phyloP scores from a whole-genome alignment of 2,113 vertebrate genomes.

The Odocoileus virginianus region DNA sequence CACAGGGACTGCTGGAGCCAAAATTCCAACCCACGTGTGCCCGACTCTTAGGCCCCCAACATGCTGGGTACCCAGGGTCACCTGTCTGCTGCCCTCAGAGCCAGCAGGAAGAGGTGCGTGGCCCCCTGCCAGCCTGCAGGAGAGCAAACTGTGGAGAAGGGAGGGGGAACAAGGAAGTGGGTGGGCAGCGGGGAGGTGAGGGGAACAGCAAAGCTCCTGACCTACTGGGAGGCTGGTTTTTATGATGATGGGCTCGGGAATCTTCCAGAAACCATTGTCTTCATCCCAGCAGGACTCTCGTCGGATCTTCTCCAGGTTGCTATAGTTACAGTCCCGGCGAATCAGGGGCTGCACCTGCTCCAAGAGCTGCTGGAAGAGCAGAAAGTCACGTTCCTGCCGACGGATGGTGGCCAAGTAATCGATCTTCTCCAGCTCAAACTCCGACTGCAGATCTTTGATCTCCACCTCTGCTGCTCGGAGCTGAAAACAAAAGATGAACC shows the following conservation, averaged over 20 bases:
- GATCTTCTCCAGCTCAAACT: slow-evolving; percentile 89
- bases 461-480: slow-evolving; percentile 87
- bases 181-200: background rate
- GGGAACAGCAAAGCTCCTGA: slow-evolving; percentile 54
- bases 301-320: slow-evolving; percentile 86
- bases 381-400: slow-evolving; percentile 84
- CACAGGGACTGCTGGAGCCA: background rate
- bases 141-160: background rate
- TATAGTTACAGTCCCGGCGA: slow-evolving; percentile 89
- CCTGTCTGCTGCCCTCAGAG: background rate
- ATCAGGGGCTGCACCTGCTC: slow-evolving; percentile 86
- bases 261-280: slow-evolving; percentile 85
- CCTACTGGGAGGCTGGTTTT: slow-evolving; percentile 89
- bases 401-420: slow-evolving; percentile 88
- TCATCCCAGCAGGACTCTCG: slow-evolving; percentile 88
- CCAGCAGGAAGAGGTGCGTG: background rate
- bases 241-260: slow-evolving; percentile 85
- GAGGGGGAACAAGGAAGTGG: rapidly evolving
- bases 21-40: background rate
- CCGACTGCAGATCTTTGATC: slow-evolving; percentile 89
- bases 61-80: background rate
- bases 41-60: background rate
- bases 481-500: slow-evolving; percentile 67
- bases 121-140: background rate
- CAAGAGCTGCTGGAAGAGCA: slow-evolving; percentile 87